phyloP scores from a whole-genome alignment of 2,888 invertebrate species.

The Syritta pipiens region DNA sequence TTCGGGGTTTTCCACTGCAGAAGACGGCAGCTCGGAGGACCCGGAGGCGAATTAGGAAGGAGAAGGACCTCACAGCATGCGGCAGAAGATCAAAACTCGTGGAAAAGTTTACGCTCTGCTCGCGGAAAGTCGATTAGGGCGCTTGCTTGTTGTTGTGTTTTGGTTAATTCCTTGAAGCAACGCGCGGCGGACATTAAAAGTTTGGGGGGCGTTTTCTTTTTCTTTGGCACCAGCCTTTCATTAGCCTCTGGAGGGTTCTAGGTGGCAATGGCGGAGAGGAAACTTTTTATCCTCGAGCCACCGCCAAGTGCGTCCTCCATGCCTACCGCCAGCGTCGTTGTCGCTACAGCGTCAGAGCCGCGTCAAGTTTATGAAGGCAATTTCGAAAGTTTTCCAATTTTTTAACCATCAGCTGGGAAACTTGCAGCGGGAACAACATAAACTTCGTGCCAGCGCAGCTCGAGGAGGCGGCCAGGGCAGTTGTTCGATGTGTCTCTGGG shows the following conservation, averaged over 20 bases:
- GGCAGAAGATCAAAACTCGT: constrained; percentile 29
- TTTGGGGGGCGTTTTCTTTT: constrained; percentile 37
- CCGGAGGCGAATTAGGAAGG: background rate
- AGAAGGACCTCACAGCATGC: constrained; percentile 48
- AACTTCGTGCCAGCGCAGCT: background rate
- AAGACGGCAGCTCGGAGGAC: constrained; percentile 3
- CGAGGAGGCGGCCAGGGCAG: background rate
- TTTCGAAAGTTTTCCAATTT: constrained; percentile 61
- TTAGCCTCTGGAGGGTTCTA: constrained; percentile 14
- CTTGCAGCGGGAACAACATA: constrained; percentile 15
- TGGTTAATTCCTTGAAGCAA: constrained; percentile 10
- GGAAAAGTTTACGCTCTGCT: background rate
- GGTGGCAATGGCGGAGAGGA: background rate
- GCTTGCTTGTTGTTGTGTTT: constrained; percentile 17
- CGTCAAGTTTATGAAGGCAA: constrained; percentile 50
- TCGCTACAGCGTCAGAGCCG: constrained; percentile 26
- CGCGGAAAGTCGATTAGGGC: constrained; percentile 53
- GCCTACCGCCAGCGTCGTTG: constrained; percentile 1
- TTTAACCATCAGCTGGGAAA: constrained; percentile 52
- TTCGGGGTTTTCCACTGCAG: constrained; percentile 29
- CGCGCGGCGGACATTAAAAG: constrained; percentile 41
- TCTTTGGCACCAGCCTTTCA: constrained; percentile 44
- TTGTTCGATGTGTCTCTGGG: constrained; percentile 13
- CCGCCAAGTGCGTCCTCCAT: too few species aligned
- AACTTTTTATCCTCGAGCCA: constrained; percentile 18